phyloP scores from a whole-genome alignment of 2,797 vertebrate genomes.

The Syngnathus acus region DNA sequence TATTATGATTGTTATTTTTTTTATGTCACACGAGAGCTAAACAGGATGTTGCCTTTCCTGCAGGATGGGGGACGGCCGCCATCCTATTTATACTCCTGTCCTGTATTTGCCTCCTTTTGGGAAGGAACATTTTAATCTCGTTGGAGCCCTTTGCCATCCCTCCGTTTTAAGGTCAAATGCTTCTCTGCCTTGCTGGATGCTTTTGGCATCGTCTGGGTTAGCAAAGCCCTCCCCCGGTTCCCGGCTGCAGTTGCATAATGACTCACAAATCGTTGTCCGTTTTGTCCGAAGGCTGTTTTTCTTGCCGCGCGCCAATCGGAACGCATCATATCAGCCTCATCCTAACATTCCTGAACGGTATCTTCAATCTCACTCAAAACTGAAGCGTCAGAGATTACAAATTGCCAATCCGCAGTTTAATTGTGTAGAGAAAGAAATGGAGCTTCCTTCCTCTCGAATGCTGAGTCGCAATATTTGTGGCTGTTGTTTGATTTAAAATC shows the following conservation, averaged over 20 bases:
- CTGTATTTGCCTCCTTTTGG: conserved; percentile 18
- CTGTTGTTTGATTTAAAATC: conserved; percentile 13
- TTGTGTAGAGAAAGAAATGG: background rate
- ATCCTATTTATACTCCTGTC: conserved; percentile 35
- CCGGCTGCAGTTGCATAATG: conserved; percentile 23
- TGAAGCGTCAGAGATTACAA: no score
- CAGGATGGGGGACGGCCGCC: conserved; percentile 4
- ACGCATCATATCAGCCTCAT: background rate
- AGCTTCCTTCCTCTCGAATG: background rate
- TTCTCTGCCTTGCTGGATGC: conserved; percentile 31
- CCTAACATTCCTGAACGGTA: conserved; percentile 13
- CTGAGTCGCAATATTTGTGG: conserved; percentile 27
- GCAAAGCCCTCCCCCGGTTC: conserved; percentile 3
- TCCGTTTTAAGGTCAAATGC: conserved; percentile 19
- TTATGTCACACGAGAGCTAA: conserved; percentile 10
- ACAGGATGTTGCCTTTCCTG: conserved; percentile 38
- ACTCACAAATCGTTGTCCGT: conserved; percentile 11
- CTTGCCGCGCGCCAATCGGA: background rate
- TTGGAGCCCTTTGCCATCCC: background rate
- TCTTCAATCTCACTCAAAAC: background rate
- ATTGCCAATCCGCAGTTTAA: background rate
- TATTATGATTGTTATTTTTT: background rate
- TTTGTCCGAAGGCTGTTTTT: background rate
- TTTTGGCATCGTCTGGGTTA: conserved; percentile 27
- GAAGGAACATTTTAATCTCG: conserved; percentile 33